Evolutionary conservation across 2,113 vertebrate species (phyloP), one percentile per base, ranked within the genome.

Genomic region (human (Homo sapiens)): DNA sequence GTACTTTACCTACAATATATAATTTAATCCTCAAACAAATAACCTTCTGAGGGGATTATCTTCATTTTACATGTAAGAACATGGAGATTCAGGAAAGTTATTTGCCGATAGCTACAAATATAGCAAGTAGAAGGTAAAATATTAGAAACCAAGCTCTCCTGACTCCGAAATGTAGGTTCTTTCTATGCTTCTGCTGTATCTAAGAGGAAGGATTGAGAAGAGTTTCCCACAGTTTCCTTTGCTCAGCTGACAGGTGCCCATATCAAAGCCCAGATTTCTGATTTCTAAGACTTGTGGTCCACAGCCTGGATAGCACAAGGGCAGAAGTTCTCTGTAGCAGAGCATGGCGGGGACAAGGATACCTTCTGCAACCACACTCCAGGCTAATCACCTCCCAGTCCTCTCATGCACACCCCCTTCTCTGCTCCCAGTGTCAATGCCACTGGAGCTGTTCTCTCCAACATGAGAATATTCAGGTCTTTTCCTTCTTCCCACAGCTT

Each of bases 51-150:
- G 13, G 27, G 16, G 13, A 20, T 79, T 79, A 35, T 61, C 22
- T 20, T 52, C 48, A 73, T 55, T 96, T 96, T 78, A 81, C 16
- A 84, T 22, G 27, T 38, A 96, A 94, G 73, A 85, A 48, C 72
- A 57, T 22, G n/a, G 45, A 88, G 22, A 48, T 78, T 96, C 66
- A 48, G 50, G n/a, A 18, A 93, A 70, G 40, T 90, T 82, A 93
- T 82, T 94, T 94, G 35, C 18, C 43, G 14, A n/a, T 64, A 93
- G 64, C 45, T 78, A n/a, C 59, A 75, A 55, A 73, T 73, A 89
- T 0, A 79, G 59, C 22, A 75, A 76, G 27, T 40, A 72, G 86
- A 89, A 75, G 38, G 22, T 79, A 55, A 73, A 64, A 73, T 45
- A 81, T 11, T 86, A 48, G 59, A 92, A 89, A n/a, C 8, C 32